Evolutionary conservation across 2,797 vertebrate species (phyloP), one percentile per base, ranked within the genome.

Genomic region (Valencia hispanica): DNA sequence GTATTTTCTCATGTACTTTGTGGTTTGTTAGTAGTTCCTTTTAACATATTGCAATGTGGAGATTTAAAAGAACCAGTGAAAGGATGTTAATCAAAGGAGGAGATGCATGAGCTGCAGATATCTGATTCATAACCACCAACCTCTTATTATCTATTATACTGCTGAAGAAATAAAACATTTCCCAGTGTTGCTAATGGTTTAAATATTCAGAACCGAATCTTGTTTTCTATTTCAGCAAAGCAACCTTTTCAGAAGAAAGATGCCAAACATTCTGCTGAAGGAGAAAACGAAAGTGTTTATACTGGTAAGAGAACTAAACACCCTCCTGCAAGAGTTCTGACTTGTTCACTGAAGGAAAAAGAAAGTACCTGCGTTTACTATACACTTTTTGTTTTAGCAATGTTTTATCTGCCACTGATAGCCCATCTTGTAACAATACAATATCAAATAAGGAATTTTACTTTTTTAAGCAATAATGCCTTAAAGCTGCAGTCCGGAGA

Each of bases 211-310:
- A 70, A 22, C 32, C 17, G 48, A 30, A 30, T 39, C 22, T 18
- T 48, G 30, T 65, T 55, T 76, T 59, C 70, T 74, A 50, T 30
- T 36, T 11, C 73, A 93, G 91, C 74, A 72, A 91, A 92, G 68
- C 84, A 57, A 41, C 50, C 36, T 4, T 78, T 77, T 74, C 87
- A 68, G 75, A 85, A 50, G 32, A 92, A 86, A 83, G 81, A 84
- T 15, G 3, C 47, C 43, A 90, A 83, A 82, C 59, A 36, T 4
- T 53, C 75, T 48, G 45, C 78, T 76, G 84, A 84, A 20, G 87
- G 68, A 68, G 81, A 74, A 47, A 79, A 65, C 41, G 48, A 57
- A 15, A 30, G 15, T 55, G 59, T 68, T 78, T 83, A 82, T 74
- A 0, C 79, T 59, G 83, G 90, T 93, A 79, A 87, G 78, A 61